Evolutionary conservation across 1,140 invertebrate species (phyloP), one percentile per base, ranked within the genome.

Genomic region (Berghia stephanieae): DNA sequence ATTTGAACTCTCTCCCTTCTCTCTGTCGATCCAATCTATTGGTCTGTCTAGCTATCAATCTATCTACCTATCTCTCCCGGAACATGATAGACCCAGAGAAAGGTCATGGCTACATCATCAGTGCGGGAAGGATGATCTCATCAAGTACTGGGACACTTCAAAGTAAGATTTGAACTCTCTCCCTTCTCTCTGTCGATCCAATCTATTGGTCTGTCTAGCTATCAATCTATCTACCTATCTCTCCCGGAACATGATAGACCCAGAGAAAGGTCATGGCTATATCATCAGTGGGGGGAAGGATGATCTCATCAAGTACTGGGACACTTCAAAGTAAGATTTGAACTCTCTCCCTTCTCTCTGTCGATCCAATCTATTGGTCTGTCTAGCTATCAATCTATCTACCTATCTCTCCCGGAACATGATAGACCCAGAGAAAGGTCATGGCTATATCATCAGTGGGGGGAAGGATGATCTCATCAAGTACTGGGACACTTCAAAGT

Each of bases 301-400:
- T 77, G 85, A 83, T 43, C 34, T 84, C 24, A 80, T 87, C 49
- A 88, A 88, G 69, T 83, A 84, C 78, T 88, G 87, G 87, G 80
- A 85, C 78, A 72, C 82, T 24, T 70, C 73, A 55, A 67, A 76
- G 85, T 86, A 76, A 81, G 83, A 80, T 31, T 27, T 31, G 27
- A 4, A 16, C 40, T 40, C 8, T 6, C 31, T 16, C 31, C 24
- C 24, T 31, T 43, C 27, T 55, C 24, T 69, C 13, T 34, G 60
- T 70, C 42, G 6, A 13, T 24, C 3, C 24, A 66, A 27, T 60
- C 55, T 24, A 46, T 21, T 6, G 10, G 24, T 70, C 27, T 24
- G 38, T 78, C 3, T 70, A 16, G 38, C 43, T 68, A 6, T 18
- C 5, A 67, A 3, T 68, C 3, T 76, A 8, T 67, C 8, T 44